Percentiles rank a stretch among this genome's conserved stretches.
Conservation (phyloP, 2,888 invertebrate species). For the Tenthredo mesomela region DNA sequence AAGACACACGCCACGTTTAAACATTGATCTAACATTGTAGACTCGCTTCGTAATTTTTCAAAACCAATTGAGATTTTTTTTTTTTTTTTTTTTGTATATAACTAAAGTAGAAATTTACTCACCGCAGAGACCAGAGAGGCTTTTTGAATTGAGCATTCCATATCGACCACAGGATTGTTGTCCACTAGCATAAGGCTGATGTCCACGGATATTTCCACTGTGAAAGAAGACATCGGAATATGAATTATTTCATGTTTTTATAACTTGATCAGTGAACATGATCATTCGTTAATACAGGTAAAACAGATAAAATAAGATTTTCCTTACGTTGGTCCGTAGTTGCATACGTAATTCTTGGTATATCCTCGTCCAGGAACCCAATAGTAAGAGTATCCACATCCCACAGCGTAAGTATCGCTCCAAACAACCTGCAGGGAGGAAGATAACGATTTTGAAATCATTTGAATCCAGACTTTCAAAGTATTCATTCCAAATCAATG, state of each 20-base stretch:
- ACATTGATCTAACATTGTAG: neutral
- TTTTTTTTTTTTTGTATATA: neutral
- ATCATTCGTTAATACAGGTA: neutral
- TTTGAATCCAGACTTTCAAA: neutral
- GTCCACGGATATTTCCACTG: constrained; percentile 89
- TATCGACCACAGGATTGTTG: constrained; percentile 85
- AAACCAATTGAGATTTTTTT: too few relatives aligned
- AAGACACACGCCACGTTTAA: neutral
- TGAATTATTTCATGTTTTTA: neutral
- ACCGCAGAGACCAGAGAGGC: constrained; percentile 90
- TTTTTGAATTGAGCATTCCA: constrained; percentile 85
- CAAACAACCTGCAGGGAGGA: constrained; percentile 86
- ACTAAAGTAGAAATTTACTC: constrained; percentile 76
- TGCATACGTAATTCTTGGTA: constrained; percentile 91
- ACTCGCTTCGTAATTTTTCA: too few relatives aligned
- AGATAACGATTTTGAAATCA: neutral
- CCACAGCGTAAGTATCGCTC: constrained; percentile 91
- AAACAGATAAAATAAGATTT: constrained; percentile 34
- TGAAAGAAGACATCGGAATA: constrained; percentile 52
- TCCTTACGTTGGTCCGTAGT: constrained; percentile 88
- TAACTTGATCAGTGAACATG: neutral
- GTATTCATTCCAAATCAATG: neutral
- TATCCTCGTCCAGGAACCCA: constrained; percentile 86
- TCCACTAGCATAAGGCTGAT: constrained; percentile 88
- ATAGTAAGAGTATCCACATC: constrained; percentile 93